Evolutionary conservation across 2,113 vertebrate genomes (phyloP).

Genomic region (Odocoileus virginianus): DNA sequence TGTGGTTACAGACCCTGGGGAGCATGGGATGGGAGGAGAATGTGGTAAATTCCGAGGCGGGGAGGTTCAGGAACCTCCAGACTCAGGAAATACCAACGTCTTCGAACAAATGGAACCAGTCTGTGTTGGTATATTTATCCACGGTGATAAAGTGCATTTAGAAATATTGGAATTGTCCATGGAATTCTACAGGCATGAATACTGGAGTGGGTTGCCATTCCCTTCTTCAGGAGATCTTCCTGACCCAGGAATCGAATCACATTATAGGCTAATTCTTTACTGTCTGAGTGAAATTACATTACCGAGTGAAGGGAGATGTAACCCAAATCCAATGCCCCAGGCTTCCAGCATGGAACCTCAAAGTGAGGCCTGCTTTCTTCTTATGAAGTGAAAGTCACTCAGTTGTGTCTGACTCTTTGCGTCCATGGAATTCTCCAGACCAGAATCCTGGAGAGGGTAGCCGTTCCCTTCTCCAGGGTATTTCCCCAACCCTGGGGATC

Average conservation of each 20-base stretch:
- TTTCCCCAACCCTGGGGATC: neutral
- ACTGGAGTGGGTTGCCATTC: neutral
- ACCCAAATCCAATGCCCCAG: neutral
- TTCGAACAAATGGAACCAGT: neutral
- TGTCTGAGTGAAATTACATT: neutral
- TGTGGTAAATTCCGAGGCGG: conserved; percentile 46
- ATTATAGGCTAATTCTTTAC: neutral
- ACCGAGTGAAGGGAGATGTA: neutral
- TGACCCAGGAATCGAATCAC: neutral
- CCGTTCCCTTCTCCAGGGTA: neutral
- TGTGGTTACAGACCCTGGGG: conserved; percentile 33
- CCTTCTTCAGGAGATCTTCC: neutral
- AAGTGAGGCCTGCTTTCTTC: neutral
- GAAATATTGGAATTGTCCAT: neutral
- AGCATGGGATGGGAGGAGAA: neutral
- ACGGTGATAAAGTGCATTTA: neutral
- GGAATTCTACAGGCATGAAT: neutral
- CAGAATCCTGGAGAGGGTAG: neutral
- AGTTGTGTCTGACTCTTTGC: neutral
- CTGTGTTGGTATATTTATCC: neutral
- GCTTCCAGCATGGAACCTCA: neutral
- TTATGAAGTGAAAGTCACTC: neutral
- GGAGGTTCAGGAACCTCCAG: conserved; percentile 27
- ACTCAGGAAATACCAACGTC: conserved; percentile 23
- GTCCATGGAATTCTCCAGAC: neutral